Conservation (phyloP, 2,113 vertebrate species). For the Tupaia chinensis region DNA sequence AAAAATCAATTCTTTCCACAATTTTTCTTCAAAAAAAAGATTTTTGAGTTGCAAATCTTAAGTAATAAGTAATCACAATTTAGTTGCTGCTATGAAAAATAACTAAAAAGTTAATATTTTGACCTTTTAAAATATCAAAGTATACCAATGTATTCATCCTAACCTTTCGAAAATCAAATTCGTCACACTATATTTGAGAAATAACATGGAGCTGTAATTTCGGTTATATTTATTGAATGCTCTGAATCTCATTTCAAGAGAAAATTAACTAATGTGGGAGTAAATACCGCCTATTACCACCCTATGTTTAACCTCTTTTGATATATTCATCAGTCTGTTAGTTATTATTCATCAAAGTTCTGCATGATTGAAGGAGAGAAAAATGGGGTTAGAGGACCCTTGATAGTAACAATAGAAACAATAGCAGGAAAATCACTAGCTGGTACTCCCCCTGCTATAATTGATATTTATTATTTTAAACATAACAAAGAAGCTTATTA, state of each 20-base stretch:
- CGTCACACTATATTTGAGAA: constrained; percentile 58
- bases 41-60: constrained; percentile 34
- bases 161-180: constrained; percentile 78
- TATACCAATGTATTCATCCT: constrained; percentile 48
- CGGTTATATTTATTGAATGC: constrained; percentile 37
- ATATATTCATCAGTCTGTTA: constrained; percentile 69
- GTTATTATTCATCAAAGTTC: constrained; percentile 70
- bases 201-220: constrained; percentile 69
- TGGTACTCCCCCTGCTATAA: not conserved
- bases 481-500: constrained; percentile 41
- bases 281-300: constrained; percentile 54
- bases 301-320: constrained; percentile 58
- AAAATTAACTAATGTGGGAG: constrained; percentile 65
- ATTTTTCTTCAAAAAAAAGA: constrained; percentile 14
- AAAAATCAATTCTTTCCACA: constrained; percentile 34
- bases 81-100: constrained; percentile 60
- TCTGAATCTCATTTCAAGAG: constrained; percentile 58
- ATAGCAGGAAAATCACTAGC: not conserved
- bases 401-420: not conserved
- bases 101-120: constrained; percentile 57
- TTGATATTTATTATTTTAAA: constrained; percentile 44
- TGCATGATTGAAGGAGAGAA: constrained; percentile 51
- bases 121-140: constrained; percentile 77
- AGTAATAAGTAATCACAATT: constrained; percentile 38
- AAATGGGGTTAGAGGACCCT: not conserved